A percentile compares a stretch with the other conserved stretches of the same genome.
phyloP scores from a whole-genome alignment of 2,113 vertebrate genomes.

The Oreochromis tanganicae region DNA sequence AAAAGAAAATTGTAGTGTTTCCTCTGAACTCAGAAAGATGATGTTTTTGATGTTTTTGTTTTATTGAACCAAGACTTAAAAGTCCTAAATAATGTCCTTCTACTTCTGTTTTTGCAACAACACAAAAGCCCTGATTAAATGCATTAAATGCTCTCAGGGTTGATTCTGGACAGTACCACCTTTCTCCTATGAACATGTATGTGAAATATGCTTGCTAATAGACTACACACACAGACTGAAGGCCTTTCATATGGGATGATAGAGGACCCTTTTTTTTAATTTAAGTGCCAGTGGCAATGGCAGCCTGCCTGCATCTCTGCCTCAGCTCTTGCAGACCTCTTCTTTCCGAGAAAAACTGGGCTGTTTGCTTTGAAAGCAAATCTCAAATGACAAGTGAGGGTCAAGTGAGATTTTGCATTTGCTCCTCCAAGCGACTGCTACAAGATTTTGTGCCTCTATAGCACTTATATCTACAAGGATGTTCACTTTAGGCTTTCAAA shows the following conservation, averaged over 20 bases:
- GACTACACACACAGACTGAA: constrained; percentile 33
- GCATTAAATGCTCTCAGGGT: neutral
- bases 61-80: neutral
- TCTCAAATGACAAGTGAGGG: neutral
- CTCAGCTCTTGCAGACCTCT: neutral
- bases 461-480: constrained; percentile 15
- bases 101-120: neutral
- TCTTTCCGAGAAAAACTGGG: neutral
- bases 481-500: neutral
- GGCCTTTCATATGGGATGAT: constrained; percentile 37
- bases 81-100: neutral
- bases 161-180: constrained; percentile 12
- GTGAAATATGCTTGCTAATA: constrained; percentile 37
- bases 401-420: neutral
- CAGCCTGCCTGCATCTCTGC: constrained; percentile 24
- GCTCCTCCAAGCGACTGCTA: constrained; percentile 5
- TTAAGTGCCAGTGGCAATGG: constrained; percentile 29
- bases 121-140: constrained; percentile 7
- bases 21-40: neutral
- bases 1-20: neutral
- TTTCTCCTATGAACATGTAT: constrained; percentile 5
- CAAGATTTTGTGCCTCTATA: constrained; percentile 47
- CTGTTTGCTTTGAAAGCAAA: neutral
- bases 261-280: neutral
- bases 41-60: neutral